Percentiles rank a stretch among this genome's conserved stretches.
Conservation (phyloP, 2,888 invertebrate genomes). For the Dilophus febrilis region DNA sequence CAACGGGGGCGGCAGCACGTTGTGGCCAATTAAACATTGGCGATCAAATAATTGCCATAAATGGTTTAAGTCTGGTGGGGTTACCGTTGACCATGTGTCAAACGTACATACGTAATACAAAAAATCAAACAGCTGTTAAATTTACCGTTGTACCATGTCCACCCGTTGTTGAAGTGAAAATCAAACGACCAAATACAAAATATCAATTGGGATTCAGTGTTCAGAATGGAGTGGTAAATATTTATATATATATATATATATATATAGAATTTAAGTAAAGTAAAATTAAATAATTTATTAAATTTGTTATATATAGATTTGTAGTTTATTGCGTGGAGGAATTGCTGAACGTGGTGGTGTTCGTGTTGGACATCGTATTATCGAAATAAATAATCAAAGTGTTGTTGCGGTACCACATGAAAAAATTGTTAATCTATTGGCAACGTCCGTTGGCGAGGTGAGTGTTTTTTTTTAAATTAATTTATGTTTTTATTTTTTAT, state of each 20-base stretch:
- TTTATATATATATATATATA: too few species aligned
- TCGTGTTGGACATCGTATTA: conserved; percentile 95
- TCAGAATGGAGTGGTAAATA: conserved; percentile 91
- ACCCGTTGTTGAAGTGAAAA: conserved; percentile 98
- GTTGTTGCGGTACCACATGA: conserved; percentile 99
- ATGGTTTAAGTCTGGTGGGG: conserved; percentile 95
- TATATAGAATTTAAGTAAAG: too few species aligned
- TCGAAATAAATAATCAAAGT: conserved; percentile 98
- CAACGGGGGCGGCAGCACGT: conserved; percentile 90
- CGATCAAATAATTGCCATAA: conserved; percentile 97
- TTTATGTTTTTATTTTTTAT: neutral
- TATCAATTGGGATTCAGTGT: conserved; percentile 99
- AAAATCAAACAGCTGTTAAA: conserved; percentile 96
- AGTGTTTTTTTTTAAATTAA: conserved; percentile 14
- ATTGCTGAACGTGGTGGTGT: conserved; percentile 99
- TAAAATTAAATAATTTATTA: too few species aligned
- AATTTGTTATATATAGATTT: conserved; percentile 73
- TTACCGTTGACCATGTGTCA: conserved; percentile 95
- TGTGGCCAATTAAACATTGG: conserved; percentile 98
- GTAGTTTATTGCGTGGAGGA: conserved; percentile 91
- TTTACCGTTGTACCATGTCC: conserved; percentile 98
- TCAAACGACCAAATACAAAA: conserved; percentile 97
- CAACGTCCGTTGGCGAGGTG: conserved; percentile 98
- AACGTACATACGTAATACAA: conserved; percentile 96
- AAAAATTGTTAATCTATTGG: conserved; percentile 95